These are phyloP conservation scores for Sinocyclocheilus grahami DNA, from an alignment of 2,113 vertebrate species.

Conservation along the genomic window DNA sequence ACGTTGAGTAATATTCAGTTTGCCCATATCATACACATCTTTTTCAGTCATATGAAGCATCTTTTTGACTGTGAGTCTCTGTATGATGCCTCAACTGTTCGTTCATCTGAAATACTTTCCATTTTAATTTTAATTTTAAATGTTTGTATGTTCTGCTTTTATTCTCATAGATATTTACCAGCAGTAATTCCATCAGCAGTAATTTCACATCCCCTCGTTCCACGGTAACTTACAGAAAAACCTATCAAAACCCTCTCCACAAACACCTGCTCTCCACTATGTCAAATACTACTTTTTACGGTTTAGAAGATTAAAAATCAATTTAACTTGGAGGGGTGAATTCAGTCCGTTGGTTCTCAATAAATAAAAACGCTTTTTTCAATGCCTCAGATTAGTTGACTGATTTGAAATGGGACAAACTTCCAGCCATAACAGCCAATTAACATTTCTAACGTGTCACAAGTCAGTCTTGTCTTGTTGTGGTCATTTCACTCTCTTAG, in stretches of 20 bases:
- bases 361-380: no score
- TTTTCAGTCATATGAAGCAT: background rate
- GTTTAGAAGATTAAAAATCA: background rate
- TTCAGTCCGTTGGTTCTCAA: background rate
- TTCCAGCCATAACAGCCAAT: background rate
- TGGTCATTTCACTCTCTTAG: constrained; percentile 9
- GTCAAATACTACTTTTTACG: background rate
- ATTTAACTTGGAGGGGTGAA: background rate
- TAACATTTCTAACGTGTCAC: background rate
- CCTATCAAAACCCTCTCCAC: background rate
- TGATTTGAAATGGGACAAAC: background rate
- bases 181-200: constrained; percentile 80
- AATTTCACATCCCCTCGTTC: constrained; percentile 81
- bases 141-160: constrained; percentile 45
- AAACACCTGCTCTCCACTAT: background rate
- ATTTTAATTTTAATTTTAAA: background rate
- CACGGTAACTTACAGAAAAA: constrained; percentile 79
- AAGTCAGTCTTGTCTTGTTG: background rate
- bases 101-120: constrained; percentile 1
- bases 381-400: background rate
- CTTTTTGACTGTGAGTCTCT: background rate
- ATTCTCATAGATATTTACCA: constrained; percentile 81
- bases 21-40: background rate
- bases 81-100: background rate
- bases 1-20: background rate